Base-by-base conservation (phyloP, 2,888 invertebrate species). In the Boloria selene region DNA sequence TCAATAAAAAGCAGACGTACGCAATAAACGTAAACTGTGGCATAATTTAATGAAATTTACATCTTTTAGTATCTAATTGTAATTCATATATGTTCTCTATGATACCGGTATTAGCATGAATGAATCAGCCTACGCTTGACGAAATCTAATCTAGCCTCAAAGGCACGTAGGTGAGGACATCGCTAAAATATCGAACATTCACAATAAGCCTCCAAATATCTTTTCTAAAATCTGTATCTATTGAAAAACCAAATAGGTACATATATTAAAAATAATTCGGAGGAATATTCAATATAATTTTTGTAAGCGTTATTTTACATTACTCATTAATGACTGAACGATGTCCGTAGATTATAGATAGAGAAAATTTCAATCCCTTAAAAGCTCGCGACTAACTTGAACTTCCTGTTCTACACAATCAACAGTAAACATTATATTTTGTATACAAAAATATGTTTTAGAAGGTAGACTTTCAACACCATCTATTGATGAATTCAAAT, bases 41-140 rank as follows among this genome's bases (percentile, higher is more conserved):
- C 13, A 56, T 18, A 47, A n/a, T 55, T 38, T 49, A 50, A 26
- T 38, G 5, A 51, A 31, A 18, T 47, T 22, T n/a, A 26, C 16
- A 42, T 18, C 42, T 44, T 50, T 14, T 51, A 26, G 42, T 51
- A 58, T 44, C 45, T 58, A 51, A 45, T 64, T 58, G 31, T 58
- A 45, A 64, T 64, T 56, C 61, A 22, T 54, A 31, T 16, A 31
- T 38, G 31, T 38, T 38, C 31, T 38, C 31, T 38, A 7, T 47
- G 53, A 61, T 61, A 45, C 26, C 31, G 16, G 44, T 31, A 61
- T 54, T 56, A 51, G 49, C 56, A 64, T 64, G 55, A 62, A 62
- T 54, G 55, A 64, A 22, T 58, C 58, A 64, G 16, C 17, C 51
- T 17, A 50, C 51, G 17, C 70, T 62, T 63, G 59, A 61, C 59